A percentile compares a stretch with the other conserved stretches of the same genome.
Conservation (phyloP, 2,113 vertebrate genomes). For the Mastomys natalensis region DNA sequence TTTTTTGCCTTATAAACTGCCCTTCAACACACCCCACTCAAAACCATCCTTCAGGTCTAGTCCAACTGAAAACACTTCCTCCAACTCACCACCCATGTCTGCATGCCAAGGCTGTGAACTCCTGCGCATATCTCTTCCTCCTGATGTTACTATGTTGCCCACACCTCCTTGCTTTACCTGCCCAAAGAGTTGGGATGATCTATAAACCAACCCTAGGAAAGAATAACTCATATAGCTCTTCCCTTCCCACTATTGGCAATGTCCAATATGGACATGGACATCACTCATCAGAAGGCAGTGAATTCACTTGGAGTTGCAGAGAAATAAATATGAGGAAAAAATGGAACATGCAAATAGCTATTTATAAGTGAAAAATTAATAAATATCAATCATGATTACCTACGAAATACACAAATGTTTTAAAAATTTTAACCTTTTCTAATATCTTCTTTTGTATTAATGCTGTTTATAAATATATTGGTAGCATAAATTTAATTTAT, state of each 20-base stretch:
- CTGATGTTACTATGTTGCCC: background rate
- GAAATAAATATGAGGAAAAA: background rate
- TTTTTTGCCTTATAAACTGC: background rate
- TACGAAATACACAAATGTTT: constrained; percentile 1
- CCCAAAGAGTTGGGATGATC: too few species aligned
- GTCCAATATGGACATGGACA: background rate
- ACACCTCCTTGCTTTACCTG: background rate
- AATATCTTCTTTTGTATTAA: background rate
- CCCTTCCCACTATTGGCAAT: background rate
- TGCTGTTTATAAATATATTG: constrained; percentile 43
- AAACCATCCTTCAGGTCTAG: background rate
- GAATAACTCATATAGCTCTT: background rate
- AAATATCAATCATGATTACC: background rate
- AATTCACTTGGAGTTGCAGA: background rate
- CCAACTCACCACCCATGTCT: background rate
- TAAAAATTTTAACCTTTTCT: constrained; percentile 19
- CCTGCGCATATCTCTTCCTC: background rate
- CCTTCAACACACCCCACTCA: background rate
- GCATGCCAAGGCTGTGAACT: background rate
- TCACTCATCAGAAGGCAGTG: background rate
- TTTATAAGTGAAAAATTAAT: constrained; percentile 6
- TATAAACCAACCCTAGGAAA: background rate
- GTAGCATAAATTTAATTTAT: constrained; percentile 43
- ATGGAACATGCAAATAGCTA: background rate
- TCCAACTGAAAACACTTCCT: background rate